phyloP scores from a whole-genome alignment of 2,888 invertebrate species.

The Metallyticus violacea region DNA sequence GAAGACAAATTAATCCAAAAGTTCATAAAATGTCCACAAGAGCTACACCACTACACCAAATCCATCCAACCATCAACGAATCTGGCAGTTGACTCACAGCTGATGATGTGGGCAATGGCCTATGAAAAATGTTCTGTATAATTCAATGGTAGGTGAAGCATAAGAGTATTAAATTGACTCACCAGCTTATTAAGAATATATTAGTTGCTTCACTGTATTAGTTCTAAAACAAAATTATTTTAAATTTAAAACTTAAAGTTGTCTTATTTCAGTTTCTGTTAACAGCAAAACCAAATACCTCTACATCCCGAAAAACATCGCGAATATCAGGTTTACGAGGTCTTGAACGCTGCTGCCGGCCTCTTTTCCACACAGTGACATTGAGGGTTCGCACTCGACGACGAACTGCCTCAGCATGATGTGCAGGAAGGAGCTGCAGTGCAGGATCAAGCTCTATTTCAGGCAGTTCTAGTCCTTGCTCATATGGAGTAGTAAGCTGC shows the following conservation, averaged over 20 bases:
- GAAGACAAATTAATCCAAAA: too few species aligned
- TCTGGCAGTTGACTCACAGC: too few species aligned
- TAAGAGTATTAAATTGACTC: too few species aligned
- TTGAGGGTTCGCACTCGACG: constrained; percentile 72
- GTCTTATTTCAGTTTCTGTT: not conserved
- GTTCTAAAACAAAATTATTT: too few species aligned
- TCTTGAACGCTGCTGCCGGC: constrained; percentile 49
- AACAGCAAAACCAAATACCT: constrained; percentile 53
- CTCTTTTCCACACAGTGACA: constrained; percentile 66
- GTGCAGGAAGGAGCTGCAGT: constrained; percentile 53
- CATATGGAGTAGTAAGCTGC: constrained; percentile 67
- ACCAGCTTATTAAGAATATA: too few species aligned
- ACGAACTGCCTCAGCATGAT: constrained; percentile 75
- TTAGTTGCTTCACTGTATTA: too few species aligned
- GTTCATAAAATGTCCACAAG: too few species aligned
- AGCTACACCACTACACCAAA: too few species aligned
- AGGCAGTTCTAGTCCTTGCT: constrained; percentile 64
- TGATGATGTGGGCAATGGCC: too few species aligned
- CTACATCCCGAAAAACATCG: constrained; percentile 78
- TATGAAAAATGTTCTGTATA: too few species aligned
- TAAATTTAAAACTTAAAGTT: not conserved
- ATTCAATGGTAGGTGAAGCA: too few species aligned
- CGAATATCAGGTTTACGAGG: constrained; percentile 73
- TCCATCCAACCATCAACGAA: too few species aligned
- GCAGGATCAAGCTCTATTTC: constrained; percentile 63